Conservation (phyloP, 2,888 invertebrate genomes). For the Caenorhabditis sp. region DNA sequence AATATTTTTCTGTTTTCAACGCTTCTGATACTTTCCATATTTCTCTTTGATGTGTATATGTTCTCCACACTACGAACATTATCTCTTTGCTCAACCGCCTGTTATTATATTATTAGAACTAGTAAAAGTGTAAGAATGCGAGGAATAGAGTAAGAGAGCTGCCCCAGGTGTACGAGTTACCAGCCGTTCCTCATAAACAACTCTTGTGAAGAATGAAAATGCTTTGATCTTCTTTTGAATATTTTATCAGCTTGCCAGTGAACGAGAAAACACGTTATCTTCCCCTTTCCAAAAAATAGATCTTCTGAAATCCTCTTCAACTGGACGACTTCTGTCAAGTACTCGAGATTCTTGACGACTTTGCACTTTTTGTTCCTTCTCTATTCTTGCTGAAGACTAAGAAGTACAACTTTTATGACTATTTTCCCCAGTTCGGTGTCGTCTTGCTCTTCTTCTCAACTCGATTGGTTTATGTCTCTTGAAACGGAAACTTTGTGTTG, state of each 20-base stretch:
- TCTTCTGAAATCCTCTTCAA: slow-evolving; percentile 5
- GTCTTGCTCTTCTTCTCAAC: background rate
- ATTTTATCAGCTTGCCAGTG: background rate
- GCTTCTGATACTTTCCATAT: background rate
- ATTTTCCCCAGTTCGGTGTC: slow-evolving; percentile 8
- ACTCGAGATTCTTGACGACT: slow-evolving; percentile 40
- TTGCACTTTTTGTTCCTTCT: slow-evolving; percentile 42
- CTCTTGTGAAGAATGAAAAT: slow-evolving; percentile 7
- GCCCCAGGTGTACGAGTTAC: slow-evolving; percentile 52
- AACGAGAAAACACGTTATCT: background rate
- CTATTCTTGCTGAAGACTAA: background rate
- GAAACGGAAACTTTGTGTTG: background rate
- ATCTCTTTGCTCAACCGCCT: slow-evolving; percentile 34
- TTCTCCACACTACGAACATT: background rate
- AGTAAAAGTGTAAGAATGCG: slow-evolving; percentile 15
- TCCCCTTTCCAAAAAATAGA: background rate
- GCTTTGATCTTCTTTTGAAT: slow-evolving; percentile 15
- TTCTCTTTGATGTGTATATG: background rate
- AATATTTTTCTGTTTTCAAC: background rate
- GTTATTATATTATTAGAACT: slow-evolving; percentile 29
- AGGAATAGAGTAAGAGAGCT: slow-evolving; percentile 32
- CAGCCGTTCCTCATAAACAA: slow-evolving; percentile 47
- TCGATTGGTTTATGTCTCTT: slow-evolving; percentile 17
- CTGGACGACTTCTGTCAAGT: slow-evolving; percentile 39
- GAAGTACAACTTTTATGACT: slow-evolving; percentile 57